Base-by-base conservation (phyloP, 2,888 invertebrate genomes). In the Synanthedon myopaeformis region DNA sequence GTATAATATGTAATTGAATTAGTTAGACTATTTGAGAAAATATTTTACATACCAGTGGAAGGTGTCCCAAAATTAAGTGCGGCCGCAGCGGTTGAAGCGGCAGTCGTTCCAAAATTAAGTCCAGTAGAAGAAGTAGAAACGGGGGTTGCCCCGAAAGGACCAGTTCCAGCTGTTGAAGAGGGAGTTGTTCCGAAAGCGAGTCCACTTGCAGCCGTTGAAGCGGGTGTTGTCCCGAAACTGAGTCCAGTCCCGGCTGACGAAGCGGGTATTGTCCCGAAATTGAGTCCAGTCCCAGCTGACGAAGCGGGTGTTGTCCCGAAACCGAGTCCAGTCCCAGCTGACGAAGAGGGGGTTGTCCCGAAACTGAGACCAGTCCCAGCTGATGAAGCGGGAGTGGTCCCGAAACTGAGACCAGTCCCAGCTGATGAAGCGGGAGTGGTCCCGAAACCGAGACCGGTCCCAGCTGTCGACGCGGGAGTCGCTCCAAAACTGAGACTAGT, bases 381-480 rank as follows among this genome's bases (percentile, higher is more conserved):
- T 1, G 56, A 42, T 10, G 52, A 57, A 57, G 55, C 53, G 35
- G 58, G 51, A 1, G 62, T 35, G 2, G 60, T 54, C 2, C 59
- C 58, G 23, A 65, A 66, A 50, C 58, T 52, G 8, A 60, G 55
- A 1, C 61, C 59, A 1, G 63, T 12, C 0, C 63, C 53, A 0
- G 62, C 56, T 8, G 51, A 45, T 4, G 57, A 17, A 4, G 41
- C 45, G 2, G 63, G 42, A 0, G 63, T 59, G 0, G 61, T 54
- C 0, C 64, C 65, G 52, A 72, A 69, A 54, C 56, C 58, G n/a
- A 65, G 59, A 2, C 63, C 64, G 11, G 64, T 54, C 23, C 56
- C 42, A 5, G 58, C 41, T 49, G 51, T 53, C 42, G 59, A 50
- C 8, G 54, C 57, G 4, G 64, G 55, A 10, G 65, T 54, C 0